Conservation (phyloP, 1,140 invertebrate species). For the Drosophila biarmipes region DNA sequence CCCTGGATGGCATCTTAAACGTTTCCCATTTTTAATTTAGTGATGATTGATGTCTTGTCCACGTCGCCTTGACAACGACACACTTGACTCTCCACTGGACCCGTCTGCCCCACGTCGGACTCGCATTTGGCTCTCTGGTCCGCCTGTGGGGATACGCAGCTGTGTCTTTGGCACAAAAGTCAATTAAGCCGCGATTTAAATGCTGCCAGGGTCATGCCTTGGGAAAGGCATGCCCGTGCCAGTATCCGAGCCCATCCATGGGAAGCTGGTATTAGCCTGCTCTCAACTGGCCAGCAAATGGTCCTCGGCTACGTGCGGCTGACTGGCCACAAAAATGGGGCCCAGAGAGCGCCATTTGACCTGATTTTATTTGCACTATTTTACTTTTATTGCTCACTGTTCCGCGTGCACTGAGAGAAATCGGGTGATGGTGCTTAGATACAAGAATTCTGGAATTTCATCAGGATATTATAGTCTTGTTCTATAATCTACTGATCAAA, state of each 20-base stretch:
- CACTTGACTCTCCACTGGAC: constrained; percentile 58
- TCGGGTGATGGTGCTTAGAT: not conserved
- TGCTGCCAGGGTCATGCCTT: constrained; percentile 71
- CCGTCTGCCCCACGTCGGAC: constrained; percentile 9
- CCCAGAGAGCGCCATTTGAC: constrained; percentile 75
- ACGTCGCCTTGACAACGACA: constrained; percentile 72
- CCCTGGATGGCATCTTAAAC: constrained; percentile 72
- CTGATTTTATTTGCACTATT: constrained; percentile 82
- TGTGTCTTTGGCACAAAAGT: constrained; percentile 66
- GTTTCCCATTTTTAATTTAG: constrained; percentile 80
- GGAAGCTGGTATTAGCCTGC: constrained; percentile 26
- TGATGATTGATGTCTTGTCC: constrained; percentile 83
- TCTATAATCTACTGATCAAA: too few relatives aligned
- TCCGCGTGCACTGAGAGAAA: constrained; percentile 4
- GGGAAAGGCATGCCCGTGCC: constrained; percentile 57
- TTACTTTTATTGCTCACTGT: constrained; percentile 81
- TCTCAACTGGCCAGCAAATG: constrained; percentile 51
- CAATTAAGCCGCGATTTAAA: constrained; percentile 78
- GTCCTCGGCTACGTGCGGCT: constrained; percentile 29
- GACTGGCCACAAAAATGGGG: constrained; percentile 41
- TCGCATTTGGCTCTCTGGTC: constrained; percentile 37
- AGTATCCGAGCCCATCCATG: constrained; percentile 50
- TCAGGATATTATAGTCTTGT: too few relatives aligned
- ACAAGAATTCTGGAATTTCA: too few relatives aligned
- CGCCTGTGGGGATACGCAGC: constrained; percentile 67